Base-by-base conservation (phyloP, 1,140 invertebrate species). In the Nautilus pompilius region DNA sequence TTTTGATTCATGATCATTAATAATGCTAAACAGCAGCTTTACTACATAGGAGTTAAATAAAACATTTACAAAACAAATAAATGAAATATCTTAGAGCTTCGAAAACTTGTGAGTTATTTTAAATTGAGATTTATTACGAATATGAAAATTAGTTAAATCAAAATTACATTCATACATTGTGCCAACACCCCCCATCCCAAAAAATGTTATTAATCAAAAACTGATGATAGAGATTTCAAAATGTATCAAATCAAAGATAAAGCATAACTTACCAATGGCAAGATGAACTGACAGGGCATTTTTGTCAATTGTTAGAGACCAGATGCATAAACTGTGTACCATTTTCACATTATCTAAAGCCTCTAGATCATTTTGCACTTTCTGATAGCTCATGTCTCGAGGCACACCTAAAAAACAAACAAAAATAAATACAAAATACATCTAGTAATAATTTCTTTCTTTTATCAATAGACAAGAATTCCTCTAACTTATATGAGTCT, bases 241-340 rank as follows among this genome's bases (percentile, higher is more conserved):
- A 10, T 15, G 22, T 15, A 51, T 8, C 10, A 15, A 13, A 22
- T 26, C 22, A 3, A 22, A 22, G 22, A n/a, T 20, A 49, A 22
- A 17, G 26, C 5, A 32, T 4, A 45, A 70, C 74, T 69, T 60
- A 97, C 95, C 89, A 69, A 97, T 91, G 51, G 92, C 95, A 36
- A 98, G 84, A 87, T 99, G 96, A 26, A 93, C 93, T 26, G 93
- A 90, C 36, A 98, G 84, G 17, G 95, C 95, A 56, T 92, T 91
- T 87, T 97, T 97, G 84, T 98, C 95, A 71, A 98, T 87, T 33
- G 94, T 97, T 10, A 99, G 86, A 5, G 94, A 93, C 96, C 96
- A 99, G 77, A 99, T 93, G 74, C 94, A 86, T 41, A 99, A 86
- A 86, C 97, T 98, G 81, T 99, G 96, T 2, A 98, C 91, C 72